Base-by-base conservation (phyloP, 2,113 vertebrate species). In the Perca fluviatilis region DNA sequence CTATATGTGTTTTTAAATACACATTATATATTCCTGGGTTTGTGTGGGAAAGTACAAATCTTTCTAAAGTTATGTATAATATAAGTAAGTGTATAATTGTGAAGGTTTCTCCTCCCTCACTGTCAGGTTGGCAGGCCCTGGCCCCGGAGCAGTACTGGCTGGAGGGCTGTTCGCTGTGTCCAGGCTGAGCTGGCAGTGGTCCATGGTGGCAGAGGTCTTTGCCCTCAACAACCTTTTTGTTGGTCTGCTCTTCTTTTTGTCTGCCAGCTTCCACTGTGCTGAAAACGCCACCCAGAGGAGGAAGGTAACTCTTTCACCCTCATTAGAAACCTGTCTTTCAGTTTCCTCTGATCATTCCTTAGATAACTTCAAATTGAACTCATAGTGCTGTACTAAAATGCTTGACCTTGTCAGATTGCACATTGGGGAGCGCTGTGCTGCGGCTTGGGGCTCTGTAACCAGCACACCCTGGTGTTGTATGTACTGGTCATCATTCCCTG, bases 151-250 rank as follows among this genome's bases (percentile, higher is more conserved):
- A 76, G 96, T 97, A 79, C 96, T 99, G 94, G 96, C 97, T 89
- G 97, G 96, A 85, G 98, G 98, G 79, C 93, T 96, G 86, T 99
- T 99, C 90, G 97, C 98, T 15, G 96, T 97, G 86, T 98, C 98
- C 87, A 97, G 96, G 87, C 96, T 99, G 74, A 97, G 96, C 91
- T 99, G 98, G 98, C 98, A 99, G 93, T 99, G 98, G 98, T 97
- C 98, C 86, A 94, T 97, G 89, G 84, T 97, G 72, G 97, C 97
- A 0, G 98, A 99, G 95, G 98, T 99, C 94, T 99, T 99, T 82
- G 96, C 97, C 91, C 96, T 99, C 89, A 99, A 99, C 96, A 99
- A 98, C 96, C 94, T 99, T 91, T 99, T 99, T 91, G 95, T 98
- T 82, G 97, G 96, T 69, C 92, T 98, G 90, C 95, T 99, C 78